phyloP scores from a whole-genome alignment of 2,888 invertebrate genomes.

The Meganola albula region DNA sequence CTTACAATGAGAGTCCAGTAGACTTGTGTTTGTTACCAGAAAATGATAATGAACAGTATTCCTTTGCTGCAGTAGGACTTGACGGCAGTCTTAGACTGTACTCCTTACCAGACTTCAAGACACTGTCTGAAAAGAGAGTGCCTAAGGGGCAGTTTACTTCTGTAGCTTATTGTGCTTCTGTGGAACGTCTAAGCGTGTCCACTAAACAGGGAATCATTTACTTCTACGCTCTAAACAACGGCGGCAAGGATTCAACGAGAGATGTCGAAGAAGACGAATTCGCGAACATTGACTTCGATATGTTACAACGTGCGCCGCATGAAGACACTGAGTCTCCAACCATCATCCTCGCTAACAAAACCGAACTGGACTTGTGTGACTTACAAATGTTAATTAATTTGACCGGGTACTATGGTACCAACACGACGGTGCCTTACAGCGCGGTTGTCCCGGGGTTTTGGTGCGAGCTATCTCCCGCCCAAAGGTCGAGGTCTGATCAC shows the following conservation, averaged over 20 bases:
- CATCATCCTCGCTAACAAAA: constrained; percentile 77
- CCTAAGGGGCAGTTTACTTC: constrained; percentile 86
- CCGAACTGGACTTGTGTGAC: constrained; percentile 76
- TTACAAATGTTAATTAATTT: constrained; percentile 83
- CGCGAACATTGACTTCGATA: constrained; percentile 66
- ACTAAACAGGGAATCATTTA: constrained; percentile 88
- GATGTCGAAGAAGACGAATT: constrained; percentile 85
- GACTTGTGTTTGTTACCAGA: constrained; percentile 83
- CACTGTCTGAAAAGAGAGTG: constrained; percentile 82
- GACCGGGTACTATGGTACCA: constrained; percentile 84
- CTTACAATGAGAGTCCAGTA: constrained; percentile 81
- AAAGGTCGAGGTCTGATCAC: constrained; percentile 91
- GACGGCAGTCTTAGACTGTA: constrained; percentile 87
- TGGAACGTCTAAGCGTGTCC: constrained; percentile 91
- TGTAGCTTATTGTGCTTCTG: constrained; percentile 90
- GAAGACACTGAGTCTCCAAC: constrained; percentile 52
- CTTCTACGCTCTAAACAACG: constrained; percentile 87
- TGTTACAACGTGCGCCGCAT: constrained; percentile 57
- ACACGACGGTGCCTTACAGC: constrained; percentile 80
- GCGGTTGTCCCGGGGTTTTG: constrained; percentile 96
- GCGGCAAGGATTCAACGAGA: constrained; percentile 83
- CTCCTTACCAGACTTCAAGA: constrained; percentile 82
- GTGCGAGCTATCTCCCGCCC: constrained; percentile 95
- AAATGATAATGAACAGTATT: constrained; percentile 70
- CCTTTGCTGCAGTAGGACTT: constrained; percentile 84